Conservation (phyloP, 92 coral and sea anemone genomes). For the Blastomussa wellsi region DNA sequence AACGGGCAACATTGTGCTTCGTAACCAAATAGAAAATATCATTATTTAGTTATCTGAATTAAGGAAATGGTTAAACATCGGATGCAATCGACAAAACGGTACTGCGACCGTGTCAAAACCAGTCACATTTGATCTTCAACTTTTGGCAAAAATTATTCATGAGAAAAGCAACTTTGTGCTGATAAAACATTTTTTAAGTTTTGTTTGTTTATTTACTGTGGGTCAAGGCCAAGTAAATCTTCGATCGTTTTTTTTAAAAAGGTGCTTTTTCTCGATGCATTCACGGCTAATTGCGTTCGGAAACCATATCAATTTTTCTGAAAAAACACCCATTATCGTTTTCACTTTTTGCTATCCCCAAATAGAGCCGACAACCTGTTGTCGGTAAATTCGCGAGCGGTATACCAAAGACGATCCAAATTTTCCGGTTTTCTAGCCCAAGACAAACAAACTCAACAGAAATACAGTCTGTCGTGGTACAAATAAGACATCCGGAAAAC, state of each 20-base stretch:
- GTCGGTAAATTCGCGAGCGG: constrained; percentile 12
- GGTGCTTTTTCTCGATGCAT: background rate
- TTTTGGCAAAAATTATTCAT: background rate
- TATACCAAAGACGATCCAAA: background rate
- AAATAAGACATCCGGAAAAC: constrained; percentile 20
- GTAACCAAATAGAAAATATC: background rate
- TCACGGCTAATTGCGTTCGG: constrained; percentile 15
- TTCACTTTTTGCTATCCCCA: background rate
- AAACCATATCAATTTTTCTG: constrained; percentile 10
- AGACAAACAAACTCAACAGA: constrained; percentile 2
- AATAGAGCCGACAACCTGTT: constrained; percentile 2
- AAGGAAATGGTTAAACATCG: background rate
- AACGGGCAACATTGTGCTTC: background rate
- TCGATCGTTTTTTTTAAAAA: background rate
- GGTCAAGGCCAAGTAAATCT: background rate
- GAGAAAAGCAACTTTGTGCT: background rate
- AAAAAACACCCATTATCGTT: background rate
- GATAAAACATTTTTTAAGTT: background rate
- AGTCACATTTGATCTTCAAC: background rate
- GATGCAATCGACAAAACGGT: constrained; percentile 19
- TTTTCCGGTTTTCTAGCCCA: constrained; percentile 19
- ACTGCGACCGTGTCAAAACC: background rate
- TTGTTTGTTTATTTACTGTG: background rate
- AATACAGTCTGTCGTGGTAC: background rate
- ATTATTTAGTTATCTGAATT: background rate